Conservation (phyloP, 2,797 vertebrate genomes). For the Sparus aurata region DNA sequence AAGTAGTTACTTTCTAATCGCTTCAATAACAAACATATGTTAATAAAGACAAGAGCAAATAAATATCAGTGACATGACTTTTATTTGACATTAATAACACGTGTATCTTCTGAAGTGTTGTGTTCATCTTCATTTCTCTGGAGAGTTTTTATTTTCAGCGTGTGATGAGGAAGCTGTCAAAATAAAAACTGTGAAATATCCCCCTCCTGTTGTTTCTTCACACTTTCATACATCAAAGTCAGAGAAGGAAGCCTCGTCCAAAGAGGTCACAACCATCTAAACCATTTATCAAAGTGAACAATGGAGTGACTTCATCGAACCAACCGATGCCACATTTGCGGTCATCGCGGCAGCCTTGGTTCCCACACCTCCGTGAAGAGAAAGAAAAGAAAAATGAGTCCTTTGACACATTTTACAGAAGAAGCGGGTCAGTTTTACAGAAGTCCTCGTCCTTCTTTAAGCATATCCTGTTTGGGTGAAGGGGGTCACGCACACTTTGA, state of each 20-base stretch:
- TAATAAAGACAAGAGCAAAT: no score
- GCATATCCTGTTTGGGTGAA: slow-evolving; percentile 82
- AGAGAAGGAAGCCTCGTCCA: slow-evolving; percentile 63
- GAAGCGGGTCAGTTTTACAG: slow-evolving; percentile 62
- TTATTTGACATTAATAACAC: no score
- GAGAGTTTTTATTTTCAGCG: slow-evolving; percentile 28
- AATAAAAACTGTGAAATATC: slow-evolving; percentile 43
- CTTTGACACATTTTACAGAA: slow-evolving; percentile 77
- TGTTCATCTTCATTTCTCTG: slow-evolving; percentile 7
- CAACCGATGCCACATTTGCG: slow-evolving; percentile 62
- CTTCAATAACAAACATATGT: no score
- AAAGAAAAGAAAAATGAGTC: slow-evolving; percentile 73
- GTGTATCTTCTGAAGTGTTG: no score
- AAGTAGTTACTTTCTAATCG: no score
- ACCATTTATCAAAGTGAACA: slow-evolving; percentile 82
- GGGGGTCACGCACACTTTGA: slow-evolving; percentile 69
- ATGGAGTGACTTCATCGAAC: slow-evolving; percentile 80
- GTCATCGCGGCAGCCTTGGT: slow-evolving; percentile 81
- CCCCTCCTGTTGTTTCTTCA: slow-evolving; percentile 45
- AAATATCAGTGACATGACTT: no score
- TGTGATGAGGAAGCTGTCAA: slow-evolving; percentile 62
- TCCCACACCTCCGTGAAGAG: slow-evolving; percentile 79
- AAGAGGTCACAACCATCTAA: slow-evolving; percentile 68
- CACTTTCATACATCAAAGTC: slow-evolving; percentile 80
- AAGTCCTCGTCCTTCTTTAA: slow-evolving; percentile 74